Evolutionary conservation across 35 echinoderm and acorn worm genomes (phyloP).

Genomic region (Stichopus chloronotus): DNA sequence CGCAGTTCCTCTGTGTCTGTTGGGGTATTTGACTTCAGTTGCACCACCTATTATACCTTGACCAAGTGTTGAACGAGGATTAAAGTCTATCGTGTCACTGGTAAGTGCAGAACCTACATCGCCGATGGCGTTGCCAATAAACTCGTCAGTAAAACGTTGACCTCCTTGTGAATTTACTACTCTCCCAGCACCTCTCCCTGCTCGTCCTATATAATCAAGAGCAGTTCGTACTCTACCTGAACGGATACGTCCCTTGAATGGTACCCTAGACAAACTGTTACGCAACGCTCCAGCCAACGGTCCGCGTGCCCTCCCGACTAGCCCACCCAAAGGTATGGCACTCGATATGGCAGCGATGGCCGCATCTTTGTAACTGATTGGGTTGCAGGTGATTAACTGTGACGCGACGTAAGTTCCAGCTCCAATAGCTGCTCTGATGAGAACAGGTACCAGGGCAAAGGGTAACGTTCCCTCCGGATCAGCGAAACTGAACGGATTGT

Average conservation of each 20-base stretch:
- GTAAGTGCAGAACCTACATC: neutral
- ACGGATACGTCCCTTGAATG: neutral
- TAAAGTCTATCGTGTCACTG: neutral
- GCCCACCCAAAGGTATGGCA: neutral
- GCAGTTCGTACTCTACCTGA: neutral
- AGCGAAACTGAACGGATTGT: constrained; percentile 28
- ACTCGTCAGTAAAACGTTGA: neutral
- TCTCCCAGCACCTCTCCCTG: neutral
- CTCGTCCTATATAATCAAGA: neutral
- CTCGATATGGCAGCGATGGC: neutral
- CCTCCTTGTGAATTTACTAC: neutral
- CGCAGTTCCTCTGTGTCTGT: neutral
- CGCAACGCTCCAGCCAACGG: neutral
- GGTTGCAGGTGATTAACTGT: neutral
- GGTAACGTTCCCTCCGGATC: constrained; percentile 51
- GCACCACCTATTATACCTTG: neutral
- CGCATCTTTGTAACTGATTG: neutral
- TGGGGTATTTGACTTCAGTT: neutral
- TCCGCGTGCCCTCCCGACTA: neutral
- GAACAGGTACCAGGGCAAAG: neutral
- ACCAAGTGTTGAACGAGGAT: neutral
- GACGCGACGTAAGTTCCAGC: neutral
- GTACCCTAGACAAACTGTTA: neutral
- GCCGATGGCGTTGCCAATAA: neutral
- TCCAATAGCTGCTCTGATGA: neutral